Conservation (phyloP, 53 echinoderm and acorn worm genomes). For the Holothuria scabra region DNA sequence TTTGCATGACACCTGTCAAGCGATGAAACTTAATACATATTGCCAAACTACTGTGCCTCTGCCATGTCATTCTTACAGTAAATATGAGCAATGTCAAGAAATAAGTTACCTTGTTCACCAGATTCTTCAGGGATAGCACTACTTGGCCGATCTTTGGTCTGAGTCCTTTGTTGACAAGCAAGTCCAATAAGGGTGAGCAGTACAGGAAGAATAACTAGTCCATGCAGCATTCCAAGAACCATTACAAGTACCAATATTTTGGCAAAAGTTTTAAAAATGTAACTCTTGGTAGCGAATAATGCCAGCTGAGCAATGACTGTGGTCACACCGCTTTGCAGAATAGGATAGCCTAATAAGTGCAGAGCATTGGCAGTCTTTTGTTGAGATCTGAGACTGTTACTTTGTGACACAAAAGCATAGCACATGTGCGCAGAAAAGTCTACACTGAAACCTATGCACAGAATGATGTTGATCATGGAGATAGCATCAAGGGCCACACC, state of each 20-base stretch:
- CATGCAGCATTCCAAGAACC: conserved; percentile 68
- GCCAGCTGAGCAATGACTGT: conserved; percentile 59
- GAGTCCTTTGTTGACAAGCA: no score
- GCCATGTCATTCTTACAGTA: no score
- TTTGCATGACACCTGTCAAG: no score
- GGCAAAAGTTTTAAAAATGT: conserved; percentile 75
- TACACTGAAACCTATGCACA: conserved; percentile 81
- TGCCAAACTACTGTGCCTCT: no score
- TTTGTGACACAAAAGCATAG: conserved; percentile 25
- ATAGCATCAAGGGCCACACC: conserved; percentile 64
- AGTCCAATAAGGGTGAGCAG: conserved; percentile 1
- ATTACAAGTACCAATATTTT: conserved; percentile 78
- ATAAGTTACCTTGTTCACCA: no score
- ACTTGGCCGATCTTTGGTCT: no score
- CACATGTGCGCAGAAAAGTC: conserved; percentile 82
- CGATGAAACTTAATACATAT: no score
- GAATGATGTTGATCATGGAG: conserved; percentile 75
- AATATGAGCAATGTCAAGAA: no score
- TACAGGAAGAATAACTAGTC: conserved; percentile 65
- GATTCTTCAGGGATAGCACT: no score
- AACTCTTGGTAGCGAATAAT: conserved; percentile 49
- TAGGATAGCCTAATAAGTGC: conserved; percentile 59
- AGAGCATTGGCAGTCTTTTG: conserved; percentile 9
- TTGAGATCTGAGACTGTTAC: background rate
- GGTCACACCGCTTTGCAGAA: conserved; percentile 68